Percentiles rank a stretch among this genome's conserved stretches.
phyloP scores from a whole-genome alignment of 2,113 vertebrate genomes.

The Dicaeum eximium region DNA sequence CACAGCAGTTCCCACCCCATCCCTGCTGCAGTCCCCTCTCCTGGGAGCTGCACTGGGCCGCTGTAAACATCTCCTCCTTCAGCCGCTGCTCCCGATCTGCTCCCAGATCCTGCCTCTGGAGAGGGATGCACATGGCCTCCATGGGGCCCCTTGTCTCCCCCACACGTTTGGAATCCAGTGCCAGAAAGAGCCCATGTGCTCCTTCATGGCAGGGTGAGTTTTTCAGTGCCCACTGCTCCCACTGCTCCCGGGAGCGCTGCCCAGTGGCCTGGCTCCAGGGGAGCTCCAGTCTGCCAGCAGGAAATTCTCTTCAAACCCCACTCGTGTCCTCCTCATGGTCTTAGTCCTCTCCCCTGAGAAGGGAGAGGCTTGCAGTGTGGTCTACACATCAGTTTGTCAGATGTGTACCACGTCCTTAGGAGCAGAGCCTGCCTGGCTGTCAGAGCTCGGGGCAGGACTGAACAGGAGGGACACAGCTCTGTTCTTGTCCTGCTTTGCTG shows the following conservation, averaged over 20 bases:
- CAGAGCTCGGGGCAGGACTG: neutral
- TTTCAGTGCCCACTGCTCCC: neutral
- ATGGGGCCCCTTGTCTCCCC: neutral
- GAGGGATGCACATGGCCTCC: fast-evolving
- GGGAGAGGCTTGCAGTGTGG: neutral
- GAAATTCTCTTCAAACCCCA: neutral
- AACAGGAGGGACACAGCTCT: neutral
- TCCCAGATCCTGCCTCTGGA: neutral
- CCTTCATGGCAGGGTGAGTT: neutral
- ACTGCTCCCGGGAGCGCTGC: fast-evolving
- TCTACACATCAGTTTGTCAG: neutral
- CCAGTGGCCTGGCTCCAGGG: fast-evolving
- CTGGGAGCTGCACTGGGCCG: neutral
- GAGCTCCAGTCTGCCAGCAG: neutral
- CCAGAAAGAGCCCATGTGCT: neutral
- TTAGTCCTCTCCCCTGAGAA: neutral
- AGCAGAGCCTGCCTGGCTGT: neutral
- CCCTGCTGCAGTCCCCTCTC: neutral
- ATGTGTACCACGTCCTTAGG: fast-evolving
- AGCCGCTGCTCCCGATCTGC: fast-evolving
- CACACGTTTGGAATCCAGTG: neutral
- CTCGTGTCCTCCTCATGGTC: neutral
- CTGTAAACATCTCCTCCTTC: neutral
- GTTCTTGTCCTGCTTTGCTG: neutral
- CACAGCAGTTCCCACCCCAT: neutral